A percentile compares a stretch with the other conserved stretches of the same genome.
Evolutionary conservation across 2,797 vertebrate genomes (phyloP).

Genomic region (Micropoecilia bifurca): DNA sequence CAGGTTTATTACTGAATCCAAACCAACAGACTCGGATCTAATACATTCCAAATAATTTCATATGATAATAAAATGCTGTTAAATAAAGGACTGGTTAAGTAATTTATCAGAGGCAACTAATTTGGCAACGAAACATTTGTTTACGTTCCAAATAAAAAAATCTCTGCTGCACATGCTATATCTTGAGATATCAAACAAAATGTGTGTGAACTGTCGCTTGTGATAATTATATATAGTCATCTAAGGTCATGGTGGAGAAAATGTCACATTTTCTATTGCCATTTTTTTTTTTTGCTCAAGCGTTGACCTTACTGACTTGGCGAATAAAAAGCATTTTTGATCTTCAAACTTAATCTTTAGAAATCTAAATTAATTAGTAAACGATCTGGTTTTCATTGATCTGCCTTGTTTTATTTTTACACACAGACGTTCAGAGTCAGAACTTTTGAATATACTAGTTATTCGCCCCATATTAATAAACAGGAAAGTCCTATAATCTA

Average conservation of each 20-base stretch:
- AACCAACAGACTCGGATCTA: not conserved
- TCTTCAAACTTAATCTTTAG: not conserved
- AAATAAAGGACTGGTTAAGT: not conserved
- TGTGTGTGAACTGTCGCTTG: not conserved
- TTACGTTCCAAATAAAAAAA: not conserved
- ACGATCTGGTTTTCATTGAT: not conserved
- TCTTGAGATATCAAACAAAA: not conserved
- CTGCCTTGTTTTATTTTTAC: not conserved
- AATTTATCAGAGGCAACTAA: not conserved
- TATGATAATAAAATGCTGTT: no score
- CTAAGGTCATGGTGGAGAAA: not conserved
- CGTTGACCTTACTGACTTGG: not conserved
- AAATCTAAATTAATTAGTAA: not conserved
- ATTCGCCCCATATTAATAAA: not conserved
- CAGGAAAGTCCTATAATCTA: not conserved
- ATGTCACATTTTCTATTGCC: not conserved
- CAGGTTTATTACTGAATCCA: no score
- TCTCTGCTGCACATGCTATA: not conserved
- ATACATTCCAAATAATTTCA: not conserved
- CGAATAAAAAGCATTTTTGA: not conserved
- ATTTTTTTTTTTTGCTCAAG: not conserved
- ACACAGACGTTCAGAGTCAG: not conserved
- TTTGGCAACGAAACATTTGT: not conserved
- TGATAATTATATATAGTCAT: not conserved
- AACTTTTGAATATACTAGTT: not conserved